Conservation (phyloP, 2,888 invertebrate species). For the Crossocerus cetratus region DNA sequence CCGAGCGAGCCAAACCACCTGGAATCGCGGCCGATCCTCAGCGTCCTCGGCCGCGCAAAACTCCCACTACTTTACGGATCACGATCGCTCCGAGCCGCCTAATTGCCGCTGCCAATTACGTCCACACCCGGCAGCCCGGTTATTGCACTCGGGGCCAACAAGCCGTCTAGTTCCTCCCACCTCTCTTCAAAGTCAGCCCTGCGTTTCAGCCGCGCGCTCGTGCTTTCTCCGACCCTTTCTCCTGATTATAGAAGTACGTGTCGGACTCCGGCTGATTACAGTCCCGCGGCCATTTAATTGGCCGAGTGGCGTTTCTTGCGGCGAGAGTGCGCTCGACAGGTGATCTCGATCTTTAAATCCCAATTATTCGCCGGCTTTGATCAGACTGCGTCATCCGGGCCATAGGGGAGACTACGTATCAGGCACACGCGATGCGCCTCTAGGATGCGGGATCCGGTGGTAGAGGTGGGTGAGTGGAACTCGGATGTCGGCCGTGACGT, state of each 20-base stretch:
- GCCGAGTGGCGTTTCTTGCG: background rate
- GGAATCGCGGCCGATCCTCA: no score
- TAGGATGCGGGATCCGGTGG: no score
- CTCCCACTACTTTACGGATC: background rate
- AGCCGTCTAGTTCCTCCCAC: constrained; percentile 18
- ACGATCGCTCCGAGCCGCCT: constrained; percentile 13
- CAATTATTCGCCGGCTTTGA: background rate
- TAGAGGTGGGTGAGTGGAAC: no score
- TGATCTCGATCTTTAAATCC: no score
- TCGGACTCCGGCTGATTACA: background rate
- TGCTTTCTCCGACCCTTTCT: constrained; percentile 12
- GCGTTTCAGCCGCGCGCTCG: constrained; percentile 11
- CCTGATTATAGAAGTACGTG: constrained; percentile 1
- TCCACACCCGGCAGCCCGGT: constrained; percentile 22
- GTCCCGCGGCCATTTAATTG: background rate
- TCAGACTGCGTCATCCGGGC: background rate
- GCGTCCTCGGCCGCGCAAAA: no score
- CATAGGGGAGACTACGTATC: background rate
- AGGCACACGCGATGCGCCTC: no score
- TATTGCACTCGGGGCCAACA: constrained; percentile 42
- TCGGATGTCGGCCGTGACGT: no score
- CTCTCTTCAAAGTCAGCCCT: constrained; percentile 31
- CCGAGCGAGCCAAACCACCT: no score
- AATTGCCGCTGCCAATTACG: constrained; percentile 52
- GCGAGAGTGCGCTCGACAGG: background rate